Evolutionary conservation across 2,888 invertebrate genomes (phyloP).

Genomic region (Onthophagus sagittarius): DNA sequence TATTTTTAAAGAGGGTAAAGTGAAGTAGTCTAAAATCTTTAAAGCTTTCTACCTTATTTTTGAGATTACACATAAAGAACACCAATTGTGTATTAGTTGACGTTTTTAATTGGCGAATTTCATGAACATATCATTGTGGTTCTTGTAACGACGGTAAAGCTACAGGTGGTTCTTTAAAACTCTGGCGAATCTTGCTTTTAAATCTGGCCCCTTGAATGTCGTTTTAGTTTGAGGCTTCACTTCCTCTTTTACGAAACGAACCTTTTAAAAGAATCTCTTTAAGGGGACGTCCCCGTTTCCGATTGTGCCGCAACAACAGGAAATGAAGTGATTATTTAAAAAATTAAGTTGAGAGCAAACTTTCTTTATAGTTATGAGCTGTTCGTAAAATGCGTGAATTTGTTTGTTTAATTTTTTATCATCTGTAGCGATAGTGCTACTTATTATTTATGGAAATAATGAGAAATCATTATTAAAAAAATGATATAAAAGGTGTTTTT

Average conservation of each 20-base stretch:
- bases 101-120: background rate
- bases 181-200: background rate
- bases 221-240: background rate
- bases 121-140: background rate
- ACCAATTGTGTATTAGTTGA: background rate
- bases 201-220: background rate
- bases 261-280: background rate
- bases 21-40: background rate
- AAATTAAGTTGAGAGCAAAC: too few species aligned
- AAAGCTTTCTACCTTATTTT: background rate
- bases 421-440: too few species aligned
- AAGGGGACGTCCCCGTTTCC: background rate
- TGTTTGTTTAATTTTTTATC: too few species aligned
- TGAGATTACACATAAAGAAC: background rate
- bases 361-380: too few species aligned
- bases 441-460: too few species aligned
- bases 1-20: too few species aligned
- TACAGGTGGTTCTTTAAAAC: background rate
- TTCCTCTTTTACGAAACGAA: background rate
- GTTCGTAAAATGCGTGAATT: too few species aligned
- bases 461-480: too few species aligned
- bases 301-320: background rate
- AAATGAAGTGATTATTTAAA: background rate
- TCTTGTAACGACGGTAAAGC: background rate
- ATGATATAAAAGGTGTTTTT: too few species aligned